Evolutionary conservation across 2,113 vertebrate species (phyloP), one percentile per base, ranked within the genome.

Genomic region (Rhea americana): DNA sequence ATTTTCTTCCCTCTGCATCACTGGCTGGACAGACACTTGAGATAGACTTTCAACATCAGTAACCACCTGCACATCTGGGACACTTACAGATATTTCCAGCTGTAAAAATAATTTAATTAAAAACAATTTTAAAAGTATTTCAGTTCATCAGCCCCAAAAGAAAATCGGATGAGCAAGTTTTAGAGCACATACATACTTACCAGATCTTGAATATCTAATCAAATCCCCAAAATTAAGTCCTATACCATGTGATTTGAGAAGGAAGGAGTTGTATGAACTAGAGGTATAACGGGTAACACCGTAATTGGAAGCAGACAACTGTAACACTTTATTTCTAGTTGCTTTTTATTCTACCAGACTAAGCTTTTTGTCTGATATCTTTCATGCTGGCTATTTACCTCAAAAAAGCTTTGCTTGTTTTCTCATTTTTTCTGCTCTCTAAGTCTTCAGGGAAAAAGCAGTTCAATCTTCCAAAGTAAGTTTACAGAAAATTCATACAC

Each of bases 21-120:
- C 82, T 21, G 87, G 91, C 51, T 96, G 93, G 91, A 95, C 41
- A 92, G 94, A 96, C 63, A 93, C 83, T 74, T 75, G 95, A 71
- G 96, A 85, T 37, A 93, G 91, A 94, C 97, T 96, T 95, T 98
- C 98, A 96, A 94, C 91, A 88, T 95, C 75, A 79, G 82, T 21
- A 82, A 97, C 73, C 86, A 97, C 96, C 74, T 97, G 97, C 61
- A 97, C 89, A 91, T 98, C 98, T 81, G 98, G 96, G 82, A 98
- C 90, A 94, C 97, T 98, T 90, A 98, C 94, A 77, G 98, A 91
- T 95, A 99, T 98, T 97, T 99, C 99, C 94, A 99, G 96, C 99
- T 99, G 97, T 70, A 92, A 95, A 97, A 96, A 96, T 63, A 90
- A 78, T 81, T 83, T 70, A 30, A 28, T 55, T 26, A 55, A 28